Evolutionary conservation across 2,888 invertebrate genomes (phyloP), one percentile per base, ranked within the genome.

Genomic region (Dromius quadrimaculatus): DNA sequence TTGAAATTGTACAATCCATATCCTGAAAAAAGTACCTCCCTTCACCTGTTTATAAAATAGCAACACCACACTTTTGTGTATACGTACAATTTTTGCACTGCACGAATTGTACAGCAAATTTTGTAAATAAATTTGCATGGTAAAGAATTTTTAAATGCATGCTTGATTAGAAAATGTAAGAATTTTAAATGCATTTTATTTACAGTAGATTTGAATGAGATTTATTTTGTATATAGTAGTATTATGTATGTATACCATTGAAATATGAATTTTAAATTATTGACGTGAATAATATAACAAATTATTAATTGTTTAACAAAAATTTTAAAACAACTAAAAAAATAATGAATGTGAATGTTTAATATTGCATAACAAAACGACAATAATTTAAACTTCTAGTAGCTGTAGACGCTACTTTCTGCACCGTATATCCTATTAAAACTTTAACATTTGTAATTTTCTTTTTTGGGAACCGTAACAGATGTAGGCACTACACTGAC

Each of bases 401-500:
- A 41, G 41, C 41, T 54, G 50, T 54, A 54, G 50, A 41, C 13
- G 41, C 41, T 41, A 41, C 41, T 15, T 19, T 13, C n/a, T 22
- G 50, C 50, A 59, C 59, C 20, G 47, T 50, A 34, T 64, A 11
- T 64, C 50, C 45, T 59, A 47, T 43, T 68, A 68, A n/a, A n/a
- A 68, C 68, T 17, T 41, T 68, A 68, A 68, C 68, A 59, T 22
- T 38, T 68, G 68, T 68, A 59, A 59, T 68, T 68, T 68, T 68
- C 43, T 68, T 68, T 66, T 59, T 68, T 59, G 68, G 57, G 59
- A 20, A 62, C 77, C 79, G 80, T 80, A 82, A 82, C 81, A 82
- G 83, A 83, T 81, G 78, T 79, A 79, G 81, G 77, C 75, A 77
- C 77, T 77, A 82, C 82, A 78, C 77, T 50, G 17, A 23, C 81